Evolutionary conservation across 2,888 invertebrate species (phyloP).

Genomic region (Eristalis pertinax): DNA sequence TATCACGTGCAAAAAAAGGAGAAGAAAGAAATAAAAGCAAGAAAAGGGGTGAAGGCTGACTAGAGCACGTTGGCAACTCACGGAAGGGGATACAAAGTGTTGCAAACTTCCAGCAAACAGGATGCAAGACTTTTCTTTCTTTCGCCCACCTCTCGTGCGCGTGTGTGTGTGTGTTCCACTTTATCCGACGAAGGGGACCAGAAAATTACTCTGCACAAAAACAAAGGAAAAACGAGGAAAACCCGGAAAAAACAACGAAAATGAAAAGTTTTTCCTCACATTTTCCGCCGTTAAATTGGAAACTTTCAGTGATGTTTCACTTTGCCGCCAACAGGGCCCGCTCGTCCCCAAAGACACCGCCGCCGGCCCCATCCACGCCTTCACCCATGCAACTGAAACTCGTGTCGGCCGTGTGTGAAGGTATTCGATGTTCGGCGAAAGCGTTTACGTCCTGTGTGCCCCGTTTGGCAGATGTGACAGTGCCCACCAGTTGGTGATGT

Average conservation of each 20-base stretch:
- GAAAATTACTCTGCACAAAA: background rate
- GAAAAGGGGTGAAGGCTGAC: background rate
- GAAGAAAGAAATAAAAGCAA: too few species aligned
- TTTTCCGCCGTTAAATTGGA: constrained; percentile 53
- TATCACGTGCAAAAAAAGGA: background rate
- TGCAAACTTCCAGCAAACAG: constrained; percentile 35
- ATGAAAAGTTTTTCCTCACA: constrained; percentile 27
- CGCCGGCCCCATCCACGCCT: background rate
- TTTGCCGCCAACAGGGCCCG: background rate
- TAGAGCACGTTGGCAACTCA: constrained; percentile 8
- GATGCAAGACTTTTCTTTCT: constrained; percentile 36
- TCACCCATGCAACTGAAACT: constrained; percentile 10
- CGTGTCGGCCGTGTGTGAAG: constrained; percentile 29
- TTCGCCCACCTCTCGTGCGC: constrained; percentile 6
- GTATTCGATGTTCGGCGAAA: constrained; percentile 6
- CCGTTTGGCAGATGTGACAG: constrained; percentile 18
- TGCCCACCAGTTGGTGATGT: constrained; percentile 7
- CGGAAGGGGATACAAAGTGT: constrained; percentile 56
- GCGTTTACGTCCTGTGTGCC: background rate
- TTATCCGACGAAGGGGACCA: too few species aligned
- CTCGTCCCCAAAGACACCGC: background rate
- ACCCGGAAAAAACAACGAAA: background rate
- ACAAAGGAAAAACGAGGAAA: background rate
- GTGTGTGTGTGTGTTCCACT: background rate
- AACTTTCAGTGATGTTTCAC: constrained; percentile 42